These are phyloP conservation scores for Teleiodes luculella DNA, from an alignment of 2,888 invertebrate species.

Conservation along the genomic window DNA sequence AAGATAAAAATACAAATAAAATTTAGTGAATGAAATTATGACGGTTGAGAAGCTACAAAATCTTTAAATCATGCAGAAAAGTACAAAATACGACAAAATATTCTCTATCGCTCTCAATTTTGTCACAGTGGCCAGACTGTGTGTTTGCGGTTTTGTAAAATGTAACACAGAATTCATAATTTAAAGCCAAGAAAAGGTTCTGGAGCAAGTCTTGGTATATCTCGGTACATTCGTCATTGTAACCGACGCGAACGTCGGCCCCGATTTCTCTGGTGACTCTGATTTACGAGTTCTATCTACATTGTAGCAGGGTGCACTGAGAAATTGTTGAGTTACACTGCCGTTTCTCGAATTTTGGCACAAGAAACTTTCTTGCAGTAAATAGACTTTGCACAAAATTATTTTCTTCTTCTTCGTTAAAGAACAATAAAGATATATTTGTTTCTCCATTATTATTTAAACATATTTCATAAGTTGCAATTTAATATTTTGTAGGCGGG, in stretches of 20 bases:
- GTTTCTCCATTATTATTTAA: too few species aligned
- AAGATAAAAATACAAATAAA: too few species aligned
- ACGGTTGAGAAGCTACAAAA: too few species aligned
- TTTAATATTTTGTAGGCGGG: too few species aligned
- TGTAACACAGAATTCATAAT: constrained; percentile 1
- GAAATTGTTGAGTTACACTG: not conserved
- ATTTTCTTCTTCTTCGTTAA: too few species aligned
- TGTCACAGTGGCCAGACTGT: not conserved
- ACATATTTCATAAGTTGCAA: too few species aligned
- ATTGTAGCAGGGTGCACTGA: constrained; percentile 4
- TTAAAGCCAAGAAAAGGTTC: constrained; percentile 4
- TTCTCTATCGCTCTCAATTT: not conserved
- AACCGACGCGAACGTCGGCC: constrained; percentile 1
- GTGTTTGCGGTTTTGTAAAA: not conserved
- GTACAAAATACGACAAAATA: too few species aligned
- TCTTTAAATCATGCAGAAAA: too few species aligned
- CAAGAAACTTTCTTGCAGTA: not conserved
- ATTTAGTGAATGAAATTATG: too few species aligned
- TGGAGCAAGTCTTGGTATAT: constrained; percentile 3
- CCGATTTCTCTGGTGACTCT: constrained; percentile 8
- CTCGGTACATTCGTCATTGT: constrained; percentile 7
- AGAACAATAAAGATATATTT: too few species aligned
- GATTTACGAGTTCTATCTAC: constrained; percentile 10
- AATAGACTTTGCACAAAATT: not conserved
- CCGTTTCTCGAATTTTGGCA: not conserved